Evolutionary conservation across 2,113 vertebrate genomes (phyloP), one percentile per base, ranked within the genome.

Genomic region (Urocynchramus pylzowi): DNA sequence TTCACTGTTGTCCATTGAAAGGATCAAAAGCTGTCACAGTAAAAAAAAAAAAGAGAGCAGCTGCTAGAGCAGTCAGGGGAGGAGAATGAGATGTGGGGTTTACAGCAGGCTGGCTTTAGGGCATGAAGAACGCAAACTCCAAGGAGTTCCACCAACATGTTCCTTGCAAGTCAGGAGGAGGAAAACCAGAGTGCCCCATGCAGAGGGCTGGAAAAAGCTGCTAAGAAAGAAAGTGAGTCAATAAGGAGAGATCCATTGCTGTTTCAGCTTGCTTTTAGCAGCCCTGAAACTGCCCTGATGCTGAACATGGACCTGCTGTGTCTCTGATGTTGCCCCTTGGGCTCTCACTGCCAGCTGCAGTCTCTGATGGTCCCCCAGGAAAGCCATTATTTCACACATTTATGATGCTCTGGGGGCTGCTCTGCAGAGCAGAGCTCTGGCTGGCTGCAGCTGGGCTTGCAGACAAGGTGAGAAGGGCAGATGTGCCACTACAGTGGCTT

Each of bases 391-490:
- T 85, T 84, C 63, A 44, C 14, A 68, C 52, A 8, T 79, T 92
- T 80, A 76, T 47, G 79, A 21, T 35, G 54, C 27, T 0, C 1
- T 1, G 2, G 56, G 54, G 61, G 69, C 47, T 9, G 3, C 39
- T 90, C 18, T 71, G 78, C 42, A 42, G 65, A 67, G 52, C 35
- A 82, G 78, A 83, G 61, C 74, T 85, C 78, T 95, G 49, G 6
- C 53, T 75, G 70, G 37, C 65, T 93, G 78, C 87, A 84, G 65
- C 69, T 89, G 84, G 44, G 22, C 61, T 78, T 68, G 52, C 49
- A 57, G 56, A 17, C 77, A 84, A 75, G 61, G 57, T 68, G 84
- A 33, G 70, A 91, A 87, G 33, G 74, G 37, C 65, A 70, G 52
- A 35, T 54, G 33, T 87, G 47, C 47, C 49, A 78, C 60, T 42